A percentile compares a stretch with the other conserved stretches of the same genome.
Conservation (phyloP, 2,888 invertebrate species). For the Pristionchus entomophagus region DNA sequence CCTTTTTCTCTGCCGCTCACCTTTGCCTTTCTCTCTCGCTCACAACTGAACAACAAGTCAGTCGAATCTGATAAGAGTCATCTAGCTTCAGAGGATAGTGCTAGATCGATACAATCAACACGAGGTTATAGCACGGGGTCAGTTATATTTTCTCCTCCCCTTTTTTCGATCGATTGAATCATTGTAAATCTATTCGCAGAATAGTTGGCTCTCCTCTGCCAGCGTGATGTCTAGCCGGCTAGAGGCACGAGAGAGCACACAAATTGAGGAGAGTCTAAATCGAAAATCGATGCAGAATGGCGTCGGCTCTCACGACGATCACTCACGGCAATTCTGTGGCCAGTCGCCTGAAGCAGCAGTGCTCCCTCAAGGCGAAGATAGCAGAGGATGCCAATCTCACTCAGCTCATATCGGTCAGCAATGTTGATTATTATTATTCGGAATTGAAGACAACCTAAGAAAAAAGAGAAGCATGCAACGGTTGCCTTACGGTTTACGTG, state of each 20-base stretch:
- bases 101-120: background rate
- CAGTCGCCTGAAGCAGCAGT: slow-evolving; percentile 30
- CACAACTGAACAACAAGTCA: background rate
- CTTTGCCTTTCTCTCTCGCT: slow-evolving; percentile 10
- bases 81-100: background rate
- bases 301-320: background rate
- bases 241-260: no score
- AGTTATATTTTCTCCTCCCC: background rate
- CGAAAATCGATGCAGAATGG: slow-evolving; percentile 30
- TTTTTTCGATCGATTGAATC: background rate
- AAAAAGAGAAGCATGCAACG: no score
- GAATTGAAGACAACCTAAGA: no score
- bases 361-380: slow-evolving; percentile 6
- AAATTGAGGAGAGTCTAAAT: no score
- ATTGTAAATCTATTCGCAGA: no score
- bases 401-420: background rate
- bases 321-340: slow-evolving; percentile 5
- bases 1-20: background rate
- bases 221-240: no score
- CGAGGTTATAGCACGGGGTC: background rate
- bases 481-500: background rate
- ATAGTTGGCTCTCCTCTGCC: no score
- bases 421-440: no score
- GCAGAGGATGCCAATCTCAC: background rate
- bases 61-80: background rate